Percentiles rank a stretch among this genome's conserved stretches.
Conservation (phyloP, 2,888 invertebrate species). For the Phengaris arion region DNA sequence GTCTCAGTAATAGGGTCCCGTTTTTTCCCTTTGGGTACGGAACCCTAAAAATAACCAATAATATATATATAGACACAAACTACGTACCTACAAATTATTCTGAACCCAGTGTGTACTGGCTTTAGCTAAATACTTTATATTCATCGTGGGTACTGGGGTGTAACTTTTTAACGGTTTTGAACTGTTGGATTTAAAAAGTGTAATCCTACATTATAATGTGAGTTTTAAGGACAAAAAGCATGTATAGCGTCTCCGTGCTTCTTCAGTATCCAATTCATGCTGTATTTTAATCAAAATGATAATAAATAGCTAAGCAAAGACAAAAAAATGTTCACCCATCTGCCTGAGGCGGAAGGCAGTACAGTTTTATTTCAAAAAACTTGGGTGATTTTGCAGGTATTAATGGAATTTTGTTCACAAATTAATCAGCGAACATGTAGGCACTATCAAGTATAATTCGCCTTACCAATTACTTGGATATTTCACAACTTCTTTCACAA, state of each 20-base stretch:
- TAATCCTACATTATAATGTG: background rate
- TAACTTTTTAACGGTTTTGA: background rate
- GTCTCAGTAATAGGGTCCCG: too few relatives aligned
- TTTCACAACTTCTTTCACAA: background rate
- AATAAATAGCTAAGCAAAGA: too few relatives aligned
- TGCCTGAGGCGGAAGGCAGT: too few relatives aligned
- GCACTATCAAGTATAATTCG: background rate
- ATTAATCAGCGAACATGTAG: background rate
- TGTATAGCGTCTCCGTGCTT: too few relatives aligned
- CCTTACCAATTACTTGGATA: background rate
- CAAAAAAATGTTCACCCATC: too few relatives aligned
- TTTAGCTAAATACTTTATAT: background rate
- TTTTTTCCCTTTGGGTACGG: too few relatives aligned
- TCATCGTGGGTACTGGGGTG: background rate
- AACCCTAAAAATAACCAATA: too few relatives aligned
- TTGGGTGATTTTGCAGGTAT: background rate
- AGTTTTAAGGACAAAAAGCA: too few relatives aligned
- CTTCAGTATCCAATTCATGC: too few relatives aligned
- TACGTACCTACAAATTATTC: background rate
- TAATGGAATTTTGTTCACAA: background rate
- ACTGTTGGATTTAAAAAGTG: background rate
- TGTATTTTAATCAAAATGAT: too few relatives aligned
- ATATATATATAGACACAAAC: too few relatives aligned
- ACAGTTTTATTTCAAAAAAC: background rate
- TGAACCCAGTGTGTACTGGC: background rate